Conservation (phyloP, 2,797 vertebrate species). For the Scarus forsteni region DNA sequence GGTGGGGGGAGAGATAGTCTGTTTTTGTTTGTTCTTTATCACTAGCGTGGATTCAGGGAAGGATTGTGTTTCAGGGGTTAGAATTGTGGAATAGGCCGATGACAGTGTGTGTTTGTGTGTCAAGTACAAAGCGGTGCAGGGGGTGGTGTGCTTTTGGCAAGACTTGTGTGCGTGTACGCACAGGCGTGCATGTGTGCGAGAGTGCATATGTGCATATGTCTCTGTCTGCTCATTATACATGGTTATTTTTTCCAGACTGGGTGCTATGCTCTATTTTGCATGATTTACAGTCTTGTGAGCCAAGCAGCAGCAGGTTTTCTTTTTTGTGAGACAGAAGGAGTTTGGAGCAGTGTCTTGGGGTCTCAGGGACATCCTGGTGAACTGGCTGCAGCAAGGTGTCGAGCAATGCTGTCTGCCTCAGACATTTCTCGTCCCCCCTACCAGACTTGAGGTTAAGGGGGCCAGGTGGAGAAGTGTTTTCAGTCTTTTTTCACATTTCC, state of each 20-base stretch:
- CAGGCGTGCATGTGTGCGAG: constrained; percentile 45
- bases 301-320: constrained; percentile 54
- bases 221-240: constrained; percentile 70
- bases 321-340: constrained; percentile 11
- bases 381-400: constrained; percentile 56
- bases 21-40: constrained; percentile 61
- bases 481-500: constrained; percentile 56
- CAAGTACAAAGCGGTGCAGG: constrained; percentile 55
- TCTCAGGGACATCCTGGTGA: constrained; percentile 72
- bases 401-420: constrained; percentile 30
- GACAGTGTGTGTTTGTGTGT: constrained; percentile 60
- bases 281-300: constrained; percentile 56
- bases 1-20: constrained; percentile 50
- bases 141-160: constrained; percentile 66
- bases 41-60: constrained; percentile 38
- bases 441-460: constrained; percentile 46
- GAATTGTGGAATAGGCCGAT: constrained; percentile 38
- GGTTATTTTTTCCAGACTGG: constrained; percentile 67
- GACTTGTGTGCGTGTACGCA: constrained; percentile 21
- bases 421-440: constrained; percentile 46
- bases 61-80: constrained; percentile 45
- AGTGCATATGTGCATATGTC: constrained; percentile 66
- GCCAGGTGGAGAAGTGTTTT: constrained; percentile 70
- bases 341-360: constrained; percentile 64
- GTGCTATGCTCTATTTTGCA: constrained; percentile 66